Percentiles rank a stretch among this genome's conserved stretches.
Conservation (phyloP, 2,797 vertebrate genomes). For the Amphiprion clarkii region DNA sequence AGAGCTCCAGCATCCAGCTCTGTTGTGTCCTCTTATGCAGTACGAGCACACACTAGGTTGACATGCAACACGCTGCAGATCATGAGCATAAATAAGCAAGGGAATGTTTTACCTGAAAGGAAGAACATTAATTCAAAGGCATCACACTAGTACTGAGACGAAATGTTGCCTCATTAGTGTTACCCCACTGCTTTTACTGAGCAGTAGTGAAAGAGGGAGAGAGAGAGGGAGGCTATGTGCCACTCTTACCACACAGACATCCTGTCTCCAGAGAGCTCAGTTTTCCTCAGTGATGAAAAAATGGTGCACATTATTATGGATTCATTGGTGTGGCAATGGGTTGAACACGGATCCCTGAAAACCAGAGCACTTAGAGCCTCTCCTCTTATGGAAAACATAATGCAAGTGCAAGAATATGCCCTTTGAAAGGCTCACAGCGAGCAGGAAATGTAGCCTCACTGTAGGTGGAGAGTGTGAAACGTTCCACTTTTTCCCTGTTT, state of each 20-base stretch:
- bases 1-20: constrained; percentile 59
- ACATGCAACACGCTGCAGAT: constrained; percentile 76
- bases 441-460: constrained; percentile 44
- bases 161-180: constrained; percentile 83
- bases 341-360: constrained; percentile 56
- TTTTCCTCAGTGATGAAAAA: constrained; percentile 66
- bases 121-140: constrained; percentile 79
- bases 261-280: constrained; percentile 68
- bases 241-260: constrained; percentile 61
- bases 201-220: constrained; percentile 43
- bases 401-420: constrained; percentile 31
- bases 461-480: constrained; percentile 37
- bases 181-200: constrained; percentile 78
- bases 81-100: constrained; percentile 77
- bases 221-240: constrained; percentile 37
- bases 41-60: constrained; percentile 71
- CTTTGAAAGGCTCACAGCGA: constrained; percentile 46
- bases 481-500: constrained; percentile 44
- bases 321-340: constrained; percentile 51
- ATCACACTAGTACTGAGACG: constrained; percentile 68
- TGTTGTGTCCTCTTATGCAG: constrained; percentile 72
- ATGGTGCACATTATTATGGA: constrained; percentile 58
- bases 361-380: constrained; percentile 38
- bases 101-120: constrained; percentile 81
- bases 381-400: constrained; percentile 48